Conservation (phyloP, 2,888 invertebrate species). For the Blastobasis adustella region DNA sequence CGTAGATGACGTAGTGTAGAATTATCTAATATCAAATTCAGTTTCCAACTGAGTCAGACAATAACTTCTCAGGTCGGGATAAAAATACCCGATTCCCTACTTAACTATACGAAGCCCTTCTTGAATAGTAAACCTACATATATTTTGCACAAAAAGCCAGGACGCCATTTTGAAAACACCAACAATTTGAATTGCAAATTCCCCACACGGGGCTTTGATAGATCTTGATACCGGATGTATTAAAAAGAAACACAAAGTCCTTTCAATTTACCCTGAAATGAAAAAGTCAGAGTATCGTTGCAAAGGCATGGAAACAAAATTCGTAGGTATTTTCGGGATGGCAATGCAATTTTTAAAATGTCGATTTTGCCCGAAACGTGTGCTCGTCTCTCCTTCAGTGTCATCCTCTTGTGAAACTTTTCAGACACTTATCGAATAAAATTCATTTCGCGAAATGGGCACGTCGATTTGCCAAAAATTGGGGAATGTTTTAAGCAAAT, state of each 20-base stretch:
- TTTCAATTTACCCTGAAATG: not conserved
- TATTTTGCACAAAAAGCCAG: too few species aligned
- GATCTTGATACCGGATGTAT: not conserved
- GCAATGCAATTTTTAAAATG: constrained; percentile 8
- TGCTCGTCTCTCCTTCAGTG: constrained; percentile 2
- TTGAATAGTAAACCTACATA: too few species aligned
- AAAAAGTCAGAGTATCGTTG: not conserved
- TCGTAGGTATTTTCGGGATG: not conserved
- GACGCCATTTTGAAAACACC: too few species aligned
- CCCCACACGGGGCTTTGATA: not conserved
- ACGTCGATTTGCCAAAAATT: too few species aligned
- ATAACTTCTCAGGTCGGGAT: too few species aligned
- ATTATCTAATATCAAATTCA: too few species aligned
- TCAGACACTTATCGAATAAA: constrained; percentile 4
- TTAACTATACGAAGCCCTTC: too few species aligned
- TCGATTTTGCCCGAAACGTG: constrained; percentile 1
- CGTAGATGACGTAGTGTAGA: too few species aligned
- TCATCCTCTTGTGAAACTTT: constrained; percentile 2
- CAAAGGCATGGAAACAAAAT: not conserved
- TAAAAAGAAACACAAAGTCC: not conserved
- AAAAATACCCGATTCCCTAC: too few species aligned
- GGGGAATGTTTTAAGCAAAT: too few species aligned
- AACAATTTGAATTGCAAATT: not conserved
- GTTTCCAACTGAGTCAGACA: too few species aligned
- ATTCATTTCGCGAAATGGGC: not conserved